Evolutionary conservation across 2,797 vertebrate genomes (phyloP).

Genomic region (Argentina silus): DNA sequence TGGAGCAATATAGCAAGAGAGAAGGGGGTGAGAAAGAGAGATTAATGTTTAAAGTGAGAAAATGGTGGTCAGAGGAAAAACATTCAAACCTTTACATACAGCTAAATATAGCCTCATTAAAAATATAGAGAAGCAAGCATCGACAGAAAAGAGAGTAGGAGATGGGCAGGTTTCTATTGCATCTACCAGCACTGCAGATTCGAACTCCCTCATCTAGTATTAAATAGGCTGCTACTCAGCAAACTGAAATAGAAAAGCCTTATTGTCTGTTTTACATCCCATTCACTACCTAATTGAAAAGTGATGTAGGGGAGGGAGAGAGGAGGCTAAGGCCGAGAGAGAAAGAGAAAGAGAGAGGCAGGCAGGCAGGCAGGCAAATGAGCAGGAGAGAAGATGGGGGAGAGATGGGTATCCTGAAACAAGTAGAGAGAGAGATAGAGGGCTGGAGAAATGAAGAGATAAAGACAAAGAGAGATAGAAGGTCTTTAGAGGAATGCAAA

Average conservation of each 20-base stretch:
- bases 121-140: constrained; percentile 56
- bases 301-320: constrained; percentile 4
- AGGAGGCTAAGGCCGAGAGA: constrained; percentile 18
- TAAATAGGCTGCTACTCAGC: constrained; percentile 42
- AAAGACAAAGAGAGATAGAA: constrained; percentile 55
- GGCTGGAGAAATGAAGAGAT: background rate
- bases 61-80: constrained; percentile 59
- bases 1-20: constrained; percentile 28
- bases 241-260: constrained; percentile 46
- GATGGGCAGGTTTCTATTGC: constrained; percentile 36
- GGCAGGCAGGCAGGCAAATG: background rate
- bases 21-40: constrained; percentile 50
- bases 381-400: constrained; percentile 23
- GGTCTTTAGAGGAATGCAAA: constrained; percentile 63
- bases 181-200: constrained; percentile 34
- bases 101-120: constrained; percentile 74
- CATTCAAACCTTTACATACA: constrained; percentile 52
- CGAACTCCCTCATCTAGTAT: constrained; percentile 47
- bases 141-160: constrained; percentile 13
- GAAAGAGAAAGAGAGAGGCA: background rate
- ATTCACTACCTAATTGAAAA: constrained; percentile 58
- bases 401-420: constrained; percentile 12
- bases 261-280: constrained; percentile 48
- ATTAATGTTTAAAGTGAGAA: constrained; percentile 65
- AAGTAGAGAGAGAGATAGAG: constrained; percentile 30